Evolutionary conservation across 2,113 vertebrate genomes (phyloP), one percentile per base, ranked within the genome.

Genomic region (Lepus timidus): DNA sequence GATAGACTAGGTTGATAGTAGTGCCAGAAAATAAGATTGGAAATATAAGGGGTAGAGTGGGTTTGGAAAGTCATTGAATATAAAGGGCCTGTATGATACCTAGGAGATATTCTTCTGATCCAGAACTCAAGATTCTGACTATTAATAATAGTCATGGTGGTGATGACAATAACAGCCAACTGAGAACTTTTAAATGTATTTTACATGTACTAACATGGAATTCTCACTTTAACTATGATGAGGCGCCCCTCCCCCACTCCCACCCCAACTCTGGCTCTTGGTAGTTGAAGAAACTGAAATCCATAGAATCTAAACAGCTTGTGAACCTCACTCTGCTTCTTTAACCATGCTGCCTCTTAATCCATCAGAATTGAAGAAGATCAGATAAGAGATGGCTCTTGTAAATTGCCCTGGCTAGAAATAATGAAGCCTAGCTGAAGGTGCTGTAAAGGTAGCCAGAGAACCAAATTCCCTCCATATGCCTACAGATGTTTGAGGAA

Each of bases 221-320:
- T 81, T 12, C 23, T 91, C 61, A 80, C 22, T 29, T 75, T 80
- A 67, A 89, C 51, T 52, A 22, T 85, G 55, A 90, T 31, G 93
- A 78, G 79, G 25, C 19, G 55, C 55, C 19, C 55, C 55, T 58
- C 55, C 55, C 14, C 55, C 55, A 58, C 55, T 58, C 55, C 55
- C 55, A 14, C 4, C 55, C 55, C 19, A 44, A 44, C 44, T 5
- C 55, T 58, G 55, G 6, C 6, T 62, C 22, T 84, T 73, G 6
- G 27, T 23, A 93, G 90, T 29, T 90, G 4, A 90, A 82, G 25
- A 90, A 83, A 83, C 20, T 76, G 75, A 86, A 25, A n/a, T 80
- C 84, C 16, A 23, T 86, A 76, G 29, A 51, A 8, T 10, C 19
- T 92, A 82, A 94, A 71, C 39, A 23, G 2, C 5, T 91, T 67